These are phyloP conservation scores for Distichodus sexfasciatus DNA, from an alignment of 2,797 vertebrate species.

Conservation along the genomic window DNA sequence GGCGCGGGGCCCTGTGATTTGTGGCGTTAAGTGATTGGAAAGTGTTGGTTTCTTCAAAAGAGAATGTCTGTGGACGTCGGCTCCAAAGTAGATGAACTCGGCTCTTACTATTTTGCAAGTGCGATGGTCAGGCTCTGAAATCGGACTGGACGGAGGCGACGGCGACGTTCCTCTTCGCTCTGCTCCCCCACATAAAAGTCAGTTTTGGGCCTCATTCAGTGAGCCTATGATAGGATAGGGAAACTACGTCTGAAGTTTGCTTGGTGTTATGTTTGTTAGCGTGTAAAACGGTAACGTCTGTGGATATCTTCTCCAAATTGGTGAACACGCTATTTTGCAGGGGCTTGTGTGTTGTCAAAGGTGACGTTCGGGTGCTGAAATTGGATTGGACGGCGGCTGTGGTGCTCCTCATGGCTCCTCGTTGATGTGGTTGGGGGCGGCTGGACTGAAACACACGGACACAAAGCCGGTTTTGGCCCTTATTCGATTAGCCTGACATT, in stretches of 20 bases:
- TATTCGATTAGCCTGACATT: constrained; percentile 91
- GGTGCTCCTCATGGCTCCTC: constrained; percentile 22
- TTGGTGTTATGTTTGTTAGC: no score
- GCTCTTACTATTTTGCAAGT: constrained; percentile 43
- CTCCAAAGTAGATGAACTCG: constrained; percentile 22
- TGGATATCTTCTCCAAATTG: constrained; percentile 24
- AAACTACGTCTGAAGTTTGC: no score
- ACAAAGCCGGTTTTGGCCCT: constrained; percentile 65
- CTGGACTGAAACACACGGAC: no score
- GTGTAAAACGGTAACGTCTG: no score
- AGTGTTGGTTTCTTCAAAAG: constrained; percentile 17
- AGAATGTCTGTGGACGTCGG: constrained; percentile 23
- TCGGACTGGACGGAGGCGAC: constrained; percentile 8
- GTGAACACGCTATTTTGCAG: constrained; percentile 33
- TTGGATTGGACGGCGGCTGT: constrained; percentile 13
- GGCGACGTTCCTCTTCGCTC: constrained; percentile 25
- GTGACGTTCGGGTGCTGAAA: constrained; percentile 20
- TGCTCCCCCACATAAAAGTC: no score
- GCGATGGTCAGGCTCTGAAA: constrained; percentile 22
- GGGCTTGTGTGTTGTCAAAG: constrained; percentile 12
- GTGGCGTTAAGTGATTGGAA: constrained; percentile 57
- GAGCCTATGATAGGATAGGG: no score
- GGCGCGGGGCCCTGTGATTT: constrained; percentile 63
- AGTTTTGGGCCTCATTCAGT: no score
- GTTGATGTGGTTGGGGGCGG: constrained; percentile 30